Evolutionary conservation across 2,797 vertebrate species (phyloP).

Genomic region (Antrozous pallidus): DNA sequence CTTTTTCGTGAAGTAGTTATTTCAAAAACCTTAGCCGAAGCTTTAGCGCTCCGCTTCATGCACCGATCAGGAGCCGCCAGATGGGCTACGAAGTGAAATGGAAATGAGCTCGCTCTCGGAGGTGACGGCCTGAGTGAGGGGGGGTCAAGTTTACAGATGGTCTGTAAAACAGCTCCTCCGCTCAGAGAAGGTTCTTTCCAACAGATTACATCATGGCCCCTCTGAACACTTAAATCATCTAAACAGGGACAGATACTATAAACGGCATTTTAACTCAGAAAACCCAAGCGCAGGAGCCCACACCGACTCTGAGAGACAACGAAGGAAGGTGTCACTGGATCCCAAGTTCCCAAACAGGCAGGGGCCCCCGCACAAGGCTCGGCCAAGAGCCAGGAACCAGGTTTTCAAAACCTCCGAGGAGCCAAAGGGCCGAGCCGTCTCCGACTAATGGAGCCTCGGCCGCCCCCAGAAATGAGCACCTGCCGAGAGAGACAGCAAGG

Average conservation of each 20-base stretch:
- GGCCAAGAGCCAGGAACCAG: neutral
- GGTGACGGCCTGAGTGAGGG: neutral
- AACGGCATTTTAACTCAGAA: neutral
- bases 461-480: neutral
- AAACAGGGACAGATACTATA: neutral
- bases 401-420: neutral
- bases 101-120: neutral
- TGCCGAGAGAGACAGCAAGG: neutral
- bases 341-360: neutral
- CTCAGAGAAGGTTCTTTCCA: neutral
- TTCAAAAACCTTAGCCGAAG: neutral
- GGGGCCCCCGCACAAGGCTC: neutral
- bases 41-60: neutral
- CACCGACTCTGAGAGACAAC: neutral
- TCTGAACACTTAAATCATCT: neutral
- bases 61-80: neutral
- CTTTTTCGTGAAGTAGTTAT: neutral
- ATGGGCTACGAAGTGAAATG: neutral
- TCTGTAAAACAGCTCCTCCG: neutral
- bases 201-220: neutral
- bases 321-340: neutral
- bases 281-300: neutral
- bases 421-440: neutral
- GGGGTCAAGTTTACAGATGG: neutral
- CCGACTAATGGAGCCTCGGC: rapidly evolving